Base-by-base conservation (phyloP, 1,140 invertebrate species). In the Leptonema lineaticorne region DNA sequence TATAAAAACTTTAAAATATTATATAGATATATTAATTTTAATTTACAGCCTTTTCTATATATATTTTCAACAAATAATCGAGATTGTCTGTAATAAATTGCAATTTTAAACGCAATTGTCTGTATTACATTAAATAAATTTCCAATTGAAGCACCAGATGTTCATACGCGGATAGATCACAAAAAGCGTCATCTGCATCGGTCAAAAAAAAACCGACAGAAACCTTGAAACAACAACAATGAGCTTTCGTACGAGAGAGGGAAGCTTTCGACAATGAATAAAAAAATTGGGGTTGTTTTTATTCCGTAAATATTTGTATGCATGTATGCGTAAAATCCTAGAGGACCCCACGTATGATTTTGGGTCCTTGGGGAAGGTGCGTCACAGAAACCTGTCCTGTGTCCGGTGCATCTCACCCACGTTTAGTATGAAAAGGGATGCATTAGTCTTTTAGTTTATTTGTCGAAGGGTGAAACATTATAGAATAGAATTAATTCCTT, bases 381-480 rank as follows among this genome's bases (percentile, higher is more conserved):
- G 59, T 62, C 59, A 62, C 16, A 62, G 33, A 62, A 62, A 62
- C 59, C 59, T 62, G 59, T 62, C 45, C 59, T 37, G 59, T 27
- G 59, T 62, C 59, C 59, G 59, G 59, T 62, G 30, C 58, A 22
- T 48, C 20, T 48, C 46, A 20, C 46, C 46, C 29, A 5, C 29
- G 29, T 11, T 8, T 48, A 18, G 3, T 3, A 20, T 16, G 22
- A 8, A 16, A 41, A 20, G 46, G 46, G 46, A 20, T 48, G 46
- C 16, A 20, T n/a, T 48, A 20, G 46, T 48, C 3, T 33, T 33
- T 20, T 4, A 22, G 22, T 53, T 53, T 24, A 53, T 24, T 53
- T 53, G 50, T 53, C 50, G 50, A 53, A 14, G 50, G 50, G 50
- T 9, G 16, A n/a, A n/a, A n/a, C n/a, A n/a, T n/a, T n/a, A n/a